Evolutionary conservation across 2,888 invertebrate species (phyloP).

Genomic region (Chymomyza caudatula): DNA sequence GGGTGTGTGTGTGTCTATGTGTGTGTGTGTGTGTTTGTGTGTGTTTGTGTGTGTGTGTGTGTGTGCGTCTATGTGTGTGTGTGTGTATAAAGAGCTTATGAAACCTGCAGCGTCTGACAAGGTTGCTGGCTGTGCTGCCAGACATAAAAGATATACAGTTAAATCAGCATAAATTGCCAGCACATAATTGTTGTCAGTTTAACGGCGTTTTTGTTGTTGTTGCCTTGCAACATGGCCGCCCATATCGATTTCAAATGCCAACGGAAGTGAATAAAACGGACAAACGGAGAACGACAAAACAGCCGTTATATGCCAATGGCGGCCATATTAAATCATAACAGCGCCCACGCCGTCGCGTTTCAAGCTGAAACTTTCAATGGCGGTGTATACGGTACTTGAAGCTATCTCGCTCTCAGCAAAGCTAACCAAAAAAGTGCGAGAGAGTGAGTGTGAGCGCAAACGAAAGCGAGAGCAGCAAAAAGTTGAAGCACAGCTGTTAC

Average conservation of each 20-base stretch:
- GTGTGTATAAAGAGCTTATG: slow-evolving; percentile 39
- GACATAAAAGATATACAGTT: not conserved
- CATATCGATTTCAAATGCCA: slow-evolving; percentile 57
- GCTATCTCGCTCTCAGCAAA: not conserved
- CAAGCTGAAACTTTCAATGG: slow-evolving; percentile 61
- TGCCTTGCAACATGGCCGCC: not conserved
- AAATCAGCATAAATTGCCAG: slow-evolving; percentile 40
- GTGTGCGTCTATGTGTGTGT: not conserved
- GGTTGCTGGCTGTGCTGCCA: slow-evolving; percentile 32
- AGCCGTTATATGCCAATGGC: slow-evolving; percentile 43
- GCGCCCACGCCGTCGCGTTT: slow-evolving; percentile 15
- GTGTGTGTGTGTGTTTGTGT: not conserved
- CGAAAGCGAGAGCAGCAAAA: not conserved
- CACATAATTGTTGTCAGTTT: slow-evolving; percentile 61
- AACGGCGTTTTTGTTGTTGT: slow-evolving; percentile 18
- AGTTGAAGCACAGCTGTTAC: slow-evolving; percentile 1
- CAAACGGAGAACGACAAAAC: slow-evolving; percentile 32
- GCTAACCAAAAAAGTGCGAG: not conserved
- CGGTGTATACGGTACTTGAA: slow-evolving; percentile 7
- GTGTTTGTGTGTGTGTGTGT: slow-evolving; percentile 23
- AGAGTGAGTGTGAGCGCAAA: not conserved
- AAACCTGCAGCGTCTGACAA: slow-evolving; percentile 11
- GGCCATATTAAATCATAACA: slow-evolving; percentile 54
- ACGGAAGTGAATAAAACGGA: slow-evolving; percentile 4
- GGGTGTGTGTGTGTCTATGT: slow-evolving; percentile 5